Percentiles rank a stretch among this genome's conserved stretches.
Evolutionary conservation across 2,888 invertebrate species (phyloP).

Genomic region (Gymnocheta viridis): DNA sequence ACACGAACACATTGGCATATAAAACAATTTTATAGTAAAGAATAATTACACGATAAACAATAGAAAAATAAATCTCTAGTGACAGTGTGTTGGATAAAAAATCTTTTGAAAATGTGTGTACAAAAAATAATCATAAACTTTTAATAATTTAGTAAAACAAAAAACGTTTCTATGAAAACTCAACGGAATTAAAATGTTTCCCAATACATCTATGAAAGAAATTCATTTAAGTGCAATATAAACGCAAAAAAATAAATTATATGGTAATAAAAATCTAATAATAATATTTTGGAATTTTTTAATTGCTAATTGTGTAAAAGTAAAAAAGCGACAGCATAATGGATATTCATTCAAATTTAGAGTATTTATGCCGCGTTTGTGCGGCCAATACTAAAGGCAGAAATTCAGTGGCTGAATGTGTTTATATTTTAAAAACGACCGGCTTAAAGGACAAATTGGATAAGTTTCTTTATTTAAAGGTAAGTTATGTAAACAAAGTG

Average conservation of each 20-base stretch:
- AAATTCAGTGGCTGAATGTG: constrained; percentile 78
- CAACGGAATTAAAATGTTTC: background rate
- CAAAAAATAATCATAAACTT: background rate
- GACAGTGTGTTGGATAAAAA: constrained; percentile 3
- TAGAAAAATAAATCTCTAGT: constrained; percentile 28
- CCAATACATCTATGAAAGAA: background rate
- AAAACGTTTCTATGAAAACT: background rate
- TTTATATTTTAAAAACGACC: constrained; percentile 78
- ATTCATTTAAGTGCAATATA: background rate
- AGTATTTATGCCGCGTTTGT: constrained; percentile 78
- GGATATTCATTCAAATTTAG: constrained; percentile 76
- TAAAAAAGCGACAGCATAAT: constrained; percentile 56
- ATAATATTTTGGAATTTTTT: background rate
- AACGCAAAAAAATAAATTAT: background rate
- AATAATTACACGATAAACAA: constrained; percentile 40
- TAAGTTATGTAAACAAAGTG: constrained; percentile 71
- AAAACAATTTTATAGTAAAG: background rate
- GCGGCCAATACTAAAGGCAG: constrained; percentile 78
- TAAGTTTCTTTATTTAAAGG: constrained; percentile 75
- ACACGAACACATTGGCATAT: constrained; percentile 22
- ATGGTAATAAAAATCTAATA: no score
- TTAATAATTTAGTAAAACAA: background rate
- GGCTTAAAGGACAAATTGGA: constrained; percentile 78
- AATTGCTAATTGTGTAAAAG: constrained; percentile 12
- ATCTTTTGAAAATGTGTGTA: background rate